Conservation (phyloP, 1,140 invertebrate genomes). For the Helicoverpa armigera region DNA sequence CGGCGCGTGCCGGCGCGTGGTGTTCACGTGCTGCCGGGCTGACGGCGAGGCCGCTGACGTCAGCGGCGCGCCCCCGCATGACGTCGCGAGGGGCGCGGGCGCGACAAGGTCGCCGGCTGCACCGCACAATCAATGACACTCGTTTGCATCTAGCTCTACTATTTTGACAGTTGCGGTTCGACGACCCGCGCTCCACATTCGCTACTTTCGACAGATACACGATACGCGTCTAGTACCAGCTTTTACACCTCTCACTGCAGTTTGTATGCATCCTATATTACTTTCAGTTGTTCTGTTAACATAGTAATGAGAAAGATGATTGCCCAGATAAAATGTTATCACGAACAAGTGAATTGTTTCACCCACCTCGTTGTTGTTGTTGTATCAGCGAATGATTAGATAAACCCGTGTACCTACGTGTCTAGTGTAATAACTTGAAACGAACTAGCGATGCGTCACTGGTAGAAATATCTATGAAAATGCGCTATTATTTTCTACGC, state of each 20-base stretch:
- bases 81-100: conserved; percentile 70
- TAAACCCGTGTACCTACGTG: conserved; percentile 1
- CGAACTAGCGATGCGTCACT: conserved; percentile 6
- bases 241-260: neutral
- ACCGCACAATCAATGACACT: conserved; percentile 58
- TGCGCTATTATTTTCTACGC: neutral
- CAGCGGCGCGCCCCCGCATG: conserved; percentile 83
- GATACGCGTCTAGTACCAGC: neutral
- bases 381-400: conserved; percentile 17
- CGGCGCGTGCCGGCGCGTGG: conserved; percentile 86
- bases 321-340: conserved; percentile 3
- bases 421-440: conserved; percentile 25
- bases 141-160: conserved; percentile 62
- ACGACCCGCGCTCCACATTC: conserved; percentile 60
- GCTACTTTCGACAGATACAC: conserved; percentile 23
- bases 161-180: conserved; percentile 73
- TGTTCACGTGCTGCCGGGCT: conserved; percentile 88
- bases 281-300: neutral
- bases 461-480: neutral
- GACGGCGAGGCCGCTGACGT: conserved; percentile 86
- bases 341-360: conserved; percentile 24
- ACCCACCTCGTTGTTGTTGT: conserved; percentile 17
- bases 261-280: neutral
- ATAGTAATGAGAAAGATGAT: neutral
- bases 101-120: conserved; percentile 76